Evolutionary conservation across 2,797 vertebrate species (phyloP), one percentile per base, ranked within the genome.

Genomic region (Anabas testudineus): DNA sequence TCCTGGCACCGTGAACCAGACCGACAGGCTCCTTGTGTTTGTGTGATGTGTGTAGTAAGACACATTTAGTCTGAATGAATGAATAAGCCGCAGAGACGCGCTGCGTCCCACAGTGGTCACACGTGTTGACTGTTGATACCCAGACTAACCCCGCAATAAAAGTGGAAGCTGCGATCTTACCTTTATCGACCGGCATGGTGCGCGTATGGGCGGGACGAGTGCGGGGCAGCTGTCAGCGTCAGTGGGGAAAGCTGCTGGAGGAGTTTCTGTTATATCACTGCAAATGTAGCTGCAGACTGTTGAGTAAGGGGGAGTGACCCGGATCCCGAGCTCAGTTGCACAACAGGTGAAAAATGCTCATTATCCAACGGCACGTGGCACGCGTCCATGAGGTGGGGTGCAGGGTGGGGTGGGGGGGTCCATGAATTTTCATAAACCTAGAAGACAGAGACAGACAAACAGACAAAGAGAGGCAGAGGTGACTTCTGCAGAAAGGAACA

Each of bases 181-280:
- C 90, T 89, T 84, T 91, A 3, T 22, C 73, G 13, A 67, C 9
- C 3, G 71, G 32, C 90, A 91, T 91, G 61, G 66, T 73, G 64
- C 39, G 13, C 5, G 45, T n/a, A 37, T 60, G 71, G 74, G 80
- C 70, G 76, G 56, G 69, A 66, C 62, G 54, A 15, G 2, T 16
- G n/a, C 1, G 8, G 1, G 2, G 51, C 1, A 51, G 18, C 21
- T 22, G 28, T 43, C 54, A 16, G 34, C 15, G 13, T 7, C 16
- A 3, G 28, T 8, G 37, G 16, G 8, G 14, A 2, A 4, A 12
- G 2, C 18, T 1, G 7, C 3, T 1, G 2, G 18, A 1, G 7
- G 14, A 47, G 43, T 43, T 48, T 36, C 18, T 2, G 71, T 78
- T 73, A 61, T 45, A 61, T 67, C 53, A 73, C 36, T 2, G 30